Base-by-base conservation (phyloP, 2,113 vertebrate genomes). In the Microcebus griseorufus region DNA sequence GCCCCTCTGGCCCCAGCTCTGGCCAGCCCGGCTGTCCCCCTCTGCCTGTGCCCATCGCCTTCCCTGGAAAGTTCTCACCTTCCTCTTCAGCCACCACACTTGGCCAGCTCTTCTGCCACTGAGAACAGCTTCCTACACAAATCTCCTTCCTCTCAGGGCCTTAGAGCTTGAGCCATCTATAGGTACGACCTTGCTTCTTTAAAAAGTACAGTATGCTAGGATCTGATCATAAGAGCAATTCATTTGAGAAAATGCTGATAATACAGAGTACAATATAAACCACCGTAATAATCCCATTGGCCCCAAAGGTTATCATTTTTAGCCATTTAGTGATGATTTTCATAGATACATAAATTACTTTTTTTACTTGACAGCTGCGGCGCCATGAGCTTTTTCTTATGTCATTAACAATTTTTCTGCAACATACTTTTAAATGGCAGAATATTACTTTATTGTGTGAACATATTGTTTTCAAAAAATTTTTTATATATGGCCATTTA, bases 241-340 rank as follows among this genome's bases (percentile, higher is more conserved):
- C 18, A 51, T 90, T 94, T 94, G 73, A 82, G 84, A 82, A 95
- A 82, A 75, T 67, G 27, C 34, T 45, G 16, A 42, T 69, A 73
- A 72, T 62, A 48, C 20, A 62, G 60, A 87, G 64, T 84, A 48
- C 25, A 23, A 73, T 51, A 42, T 62, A 90, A 79, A 17, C 22
- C 34, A 73, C 39, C 42, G 20, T 45, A 39, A n/a, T 64, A 70
- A 86, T 48, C 4, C 45, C 11, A 1, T 37, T 86, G 22, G 5
- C 39, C 51, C 37, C 13, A 23, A 53, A 58, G 11, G 48, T 51
- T 75, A 27, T 84, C 4, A 20, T 34, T 78, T 83, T 88, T 87
- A 62, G 79, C 53, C 18, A 22, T 65, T 87, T 34, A 67, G 76
- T 10, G 1, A 37, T 78, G 29, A 17, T 93, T 80, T 76, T 84